These are phyloP conservation scores for Cantharis flavilabris DNA, from an alignment of 2,888 invertebrate species.

Conservation along the genomic window DNA sequence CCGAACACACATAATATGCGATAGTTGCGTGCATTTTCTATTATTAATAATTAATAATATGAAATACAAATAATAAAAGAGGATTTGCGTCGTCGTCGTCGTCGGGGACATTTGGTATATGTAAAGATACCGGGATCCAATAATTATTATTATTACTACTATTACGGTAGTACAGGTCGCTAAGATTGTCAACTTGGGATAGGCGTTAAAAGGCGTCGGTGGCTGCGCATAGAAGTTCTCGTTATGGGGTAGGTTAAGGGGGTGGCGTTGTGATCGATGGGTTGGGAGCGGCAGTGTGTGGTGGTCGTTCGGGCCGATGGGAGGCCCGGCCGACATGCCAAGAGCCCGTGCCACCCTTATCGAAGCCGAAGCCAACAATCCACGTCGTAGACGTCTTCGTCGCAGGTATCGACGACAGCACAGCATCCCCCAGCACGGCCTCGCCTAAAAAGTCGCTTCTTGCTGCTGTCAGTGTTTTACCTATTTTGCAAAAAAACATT, in stretches of 20 bases:
- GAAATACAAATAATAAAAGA: too few species aligned
- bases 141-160: background rate
- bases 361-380: constrained; percentile 43
- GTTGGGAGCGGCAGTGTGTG: constrained; percentile 40
- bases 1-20: background rate
- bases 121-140: constrained; percentile 8
- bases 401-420: constrained; percentile 39
- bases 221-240: constrained; percentile 32
- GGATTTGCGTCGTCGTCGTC: too few species aligned
- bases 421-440: constrained; percentile 30
- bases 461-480: constrained; percentile 26
- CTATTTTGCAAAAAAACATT: background rate
- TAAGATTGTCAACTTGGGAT: constrained; percentile 22
- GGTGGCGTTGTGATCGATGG: constrained; percentile 34
- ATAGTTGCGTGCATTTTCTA: background rate
- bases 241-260: constrained; percentile 31
- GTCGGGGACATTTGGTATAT: too few species aligned
- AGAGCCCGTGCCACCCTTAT: constrained; percentile 42
- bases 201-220: constrained; percentile 28
- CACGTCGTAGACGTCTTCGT: constrained; percentile 41
- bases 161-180: constrained; percentile 13
- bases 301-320: constrained; percentile 46
- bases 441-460: constrained; percentile 18
- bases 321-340: constrained; percentile 46
- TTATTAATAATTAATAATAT: background rate